Evolutionary conservation across 2,888 invertebrate species (phyloP).

Genomic region (Eudemis profundana): DNA sequence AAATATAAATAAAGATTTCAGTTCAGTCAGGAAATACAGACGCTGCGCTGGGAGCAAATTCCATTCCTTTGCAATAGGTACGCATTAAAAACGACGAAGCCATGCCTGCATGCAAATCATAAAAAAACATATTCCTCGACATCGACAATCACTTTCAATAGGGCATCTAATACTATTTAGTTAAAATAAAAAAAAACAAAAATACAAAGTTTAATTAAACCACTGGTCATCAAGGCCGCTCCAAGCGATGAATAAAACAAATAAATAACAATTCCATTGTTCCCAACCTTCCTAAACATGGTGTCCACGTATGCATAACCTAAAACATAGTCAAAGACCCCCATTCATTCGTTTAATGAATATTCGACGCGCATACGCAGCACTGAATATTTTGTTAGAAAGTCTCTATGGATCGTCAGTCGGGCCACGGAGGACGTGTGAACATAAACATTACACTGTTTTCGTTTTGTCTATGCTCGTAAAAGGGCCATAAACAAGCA

Average conservation of each 20-base stretch:
- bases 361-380: conserved; percentile 69
- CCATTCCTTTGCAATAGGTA: too few species aligned
- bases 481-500: conserved; percentile 33
- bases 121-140: too few species aligned
- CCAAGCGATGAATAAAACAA: conserved; percentile 8
- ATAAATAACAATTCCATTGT: conserved; percentile 36
- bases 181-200: too few species aligned
- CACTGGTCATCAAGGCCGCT: conserved; percentile 23
- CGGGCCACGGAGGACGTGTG: conserved; percentile 54
- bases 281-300: conserved; percentile 36
- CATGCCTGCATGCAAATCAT: too few species aligned
- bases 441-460: conserved; percentile 48
- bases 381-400: conserved; percentile 81
- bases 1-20: too few species aligned
- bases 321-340: conserved; percentile 63
- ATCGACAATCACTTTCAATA: too few species aligned
- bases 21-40: too few species aligned
- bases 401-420: conserved; percentile 67
- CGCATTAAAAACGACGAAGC: too few species aligned
- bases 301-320: conserved; percentile 60
- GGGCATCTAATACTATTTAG: too few species aligned
- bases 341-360: conserved; percentile 70
- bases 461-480: conserved; percentile 39
- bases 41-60: too few species aligned
- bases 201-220: background rate